These are phyloP conservation scores for Augochlora pura DNA, from an alignment of 1,140 invertebrate genomes.

Conservation along the genomic window DNA sequence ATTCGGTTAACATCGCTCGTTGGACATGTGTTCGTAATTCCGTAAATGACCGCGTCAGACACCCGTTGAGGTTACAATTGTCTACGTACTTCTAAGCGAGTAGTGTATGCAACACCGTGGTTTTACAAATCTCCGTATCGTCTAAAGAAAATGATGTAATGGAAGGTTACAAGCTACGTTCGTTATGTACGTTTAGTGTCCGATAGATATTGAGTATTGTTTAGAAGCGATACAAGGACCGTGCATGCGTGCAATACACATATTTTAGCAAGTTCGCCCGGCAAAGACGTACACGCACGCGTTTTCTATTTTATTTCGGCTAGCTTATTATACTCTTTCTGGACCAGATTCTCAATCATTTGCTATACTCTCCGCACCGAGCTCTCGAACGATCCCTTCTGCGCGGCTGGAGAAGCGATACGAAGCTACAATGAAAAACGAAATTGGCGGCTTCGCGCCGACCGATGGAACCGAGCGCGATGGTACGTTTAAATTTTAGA, in stretches of 20 bases:
- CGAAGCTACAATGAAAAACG: neutral
- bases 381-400: neutral
- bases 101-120: neutral
- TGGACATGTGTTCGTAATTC: too few species aligned
- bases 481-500: too few species aligned
- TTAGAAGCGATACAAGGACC: neutral
- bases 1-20: too few species aligned
- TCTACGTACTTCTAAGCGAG: too few species aligned
- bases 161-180: neutral
- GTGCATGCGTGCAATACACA: neutral
- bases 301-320: conserved; percentile 8
- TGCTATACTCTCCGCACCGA: conserved; percentile 12
- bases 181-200: neutral
- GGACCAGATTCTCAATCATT: conserved; percentile 29
- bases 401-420: neutral
- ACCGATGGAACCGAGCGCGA: neutral
- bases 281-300: conserved; percentile 31
- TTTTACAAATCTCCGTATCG: neutral
- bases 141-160: neutral
- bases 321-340: conserved; percentile 8
- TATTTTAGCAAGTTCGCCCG: conserved; percentile 1
- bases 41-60: too few species aligned
- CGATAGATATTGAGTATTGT: neutral
- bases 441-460: neutral
- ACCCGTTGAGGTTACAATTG: too few species aligned